These are phyloP conservation scores for Myotis davidii DNA, from an alignment of 2,113 vertebrate species.

Conservation along the genomic window DNA sequence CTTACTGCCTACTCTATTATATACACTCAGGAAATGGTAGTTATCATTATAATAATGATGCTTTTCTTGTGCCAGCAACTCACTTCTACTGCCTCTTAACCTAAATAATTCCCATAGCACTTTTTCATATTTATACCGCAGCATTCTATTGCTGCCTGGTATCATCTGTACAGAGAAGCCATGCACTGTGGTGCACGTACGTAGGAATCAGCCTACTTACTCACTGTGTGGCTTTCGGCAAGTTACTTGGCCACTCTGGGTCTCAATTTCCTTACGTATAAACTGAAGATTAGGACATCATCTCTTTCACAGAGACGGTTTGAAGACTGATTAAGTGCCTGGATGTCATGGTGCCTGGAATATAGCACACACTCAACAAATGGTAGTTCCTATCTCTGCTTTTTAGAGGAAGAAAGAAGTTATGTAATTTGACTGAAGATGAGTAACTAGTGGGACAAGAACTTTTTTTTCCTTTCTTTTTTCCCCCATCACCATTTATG, in stretches of 20 bases:
- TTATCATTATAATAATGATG: conserved; percentile 42
- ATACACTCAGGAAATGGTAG: not conserved
- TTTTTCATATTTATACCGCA: not conserved
- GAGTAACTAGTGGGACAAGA: not conserved
- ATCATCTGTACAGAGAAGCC: not conserved
- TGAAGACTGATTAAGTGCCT: not conserved
- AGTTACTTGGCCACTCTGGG: not conserved
- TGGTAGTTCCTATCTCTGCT: not conserved
- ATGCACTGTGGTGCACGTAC: not conserved
- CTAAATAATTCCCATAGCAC: not conserved
- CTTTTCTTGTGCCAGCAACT: not conserved
- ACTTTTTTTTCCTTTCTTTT: not conserved
- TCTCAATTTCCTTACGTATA: not conserved
- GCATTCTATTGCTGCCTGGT: not conserved
- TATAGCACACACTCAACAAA: not conserved
- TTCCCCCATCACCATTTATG: not conserved
- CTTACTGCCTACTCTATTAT: conserved; percentile 8
- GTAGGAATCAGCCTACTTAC: not conserved
- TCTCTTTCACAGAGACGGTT: not conserved
- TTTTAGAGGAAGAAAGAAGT: not conserved
- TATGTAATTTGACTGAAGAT: not conserved
- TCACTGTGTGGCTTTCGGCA: not conserved
- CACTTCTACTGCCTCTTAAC: not conserved
- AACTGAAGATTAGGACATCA: not conserved
- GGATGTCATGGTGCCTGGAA: not conserved